Evolutionary conservation across 2,113 vertebrate species (phyloP).

Genomic region (Pagrus major): DNA sequence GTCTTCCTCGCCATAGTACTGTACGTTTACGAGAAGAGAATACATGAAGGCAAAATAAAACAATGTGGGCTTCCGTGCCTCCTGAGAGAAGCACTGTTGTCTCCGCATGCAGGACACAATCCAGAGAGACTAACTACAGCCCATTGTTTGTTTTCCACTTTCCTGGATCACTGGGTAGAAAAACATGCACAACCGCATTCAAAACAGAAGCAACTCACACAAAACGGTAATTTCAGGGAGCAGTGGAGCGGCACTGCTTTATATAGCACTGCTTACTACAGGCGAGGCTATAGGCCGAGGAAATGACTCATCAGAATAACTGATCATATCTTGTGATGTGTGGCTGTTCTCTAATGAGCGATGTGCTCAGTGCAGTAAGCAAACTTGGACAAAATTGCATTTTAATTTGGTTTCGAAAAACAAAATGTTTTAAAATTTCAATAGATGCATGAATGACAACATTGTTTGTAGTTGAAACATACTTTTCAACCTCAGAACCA

Average conservation of each 20-base stretch:
- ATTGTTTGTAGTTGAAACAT: background rate
- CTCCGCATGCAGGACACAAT: constrained; percentile 53
- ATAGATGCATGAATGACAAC: background rate
- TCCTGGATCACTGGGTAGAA: constrained; percentile 57
- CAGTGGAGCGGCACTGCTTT: constrained; percentile 39
- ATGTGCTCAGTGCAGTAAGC: constrained; percentile 32
- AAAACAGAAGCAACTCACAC: constrained; percentile 51
- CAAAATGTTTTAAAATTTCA: background rate
- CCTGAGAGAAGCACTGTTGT: constrained; percentile 21
- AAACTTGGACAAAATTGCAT: constrained; percentile 65
- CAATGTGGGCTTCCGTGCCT: background rate
- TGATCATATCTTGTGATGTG: constrained; percentile 44
- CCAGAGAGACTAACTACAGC: constrained; percentile 44
- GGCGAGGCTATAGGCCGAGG: constrained; percentile 49
- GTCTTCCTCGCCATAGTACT: background rate
- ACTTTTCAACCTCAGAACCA: background rate
- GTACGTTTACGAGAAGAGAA: background rate
- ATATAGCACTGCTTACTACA: constrained; percentile 43
- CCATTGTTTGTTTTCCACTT: constrained; percentile 38
- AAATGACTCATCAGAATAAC: constrained; percentile 60
- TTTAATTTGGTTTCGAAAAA: constrained; percentile 17
- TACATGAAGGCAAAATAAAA: constrained; percentile 2
- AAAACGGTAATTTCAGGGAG: constrained; percentile 56
- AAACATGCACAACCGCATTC: constrained; percentile 65
- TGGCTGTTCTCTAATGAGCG: constrained; percentile 48